Percentiles rank a stretch among this genome's conserved stretches.
phyloP scores from a whole-genome alignment of 2,113 vertebrate genomes.

The Silurus glanis region DNA sequence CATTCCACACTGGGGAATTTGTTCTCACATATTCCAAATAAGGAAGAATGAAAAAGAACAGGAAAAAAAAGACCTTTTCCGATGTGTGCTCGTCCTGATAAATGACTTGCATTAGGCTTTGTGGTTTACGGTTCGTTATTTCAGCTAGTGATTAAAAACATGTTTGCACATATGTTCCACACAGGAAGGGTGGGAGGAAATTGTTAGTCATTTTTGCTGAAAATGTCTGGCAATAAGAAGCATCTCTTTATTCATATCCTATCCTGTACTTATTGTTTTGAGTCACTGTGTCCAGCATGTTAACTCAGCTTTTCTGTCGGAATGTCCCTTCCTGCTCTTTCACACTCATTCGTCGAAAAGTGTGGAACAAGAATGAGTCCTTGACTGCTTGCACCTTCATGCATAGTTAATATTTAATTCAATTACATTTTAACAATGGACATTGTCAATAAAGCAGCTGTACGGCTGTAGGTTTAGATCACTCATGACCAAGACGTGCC shows the following conservation, averaged over 20 bases:
- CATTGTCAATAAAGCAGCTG: background rate
- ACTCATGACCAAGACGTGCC: background rate
- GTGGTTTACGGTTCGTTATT: conserved; percentile 4
- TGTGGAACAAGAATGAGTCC: background rate
- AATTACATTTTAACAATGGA: background rate
- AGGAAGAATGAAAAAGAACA: conserved; percentile 23
- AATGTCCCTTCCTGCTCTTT: background rate
- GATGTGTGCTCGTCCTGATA: conserved; percentile 37
- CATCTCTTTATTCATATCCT: conserved; percentile 37
- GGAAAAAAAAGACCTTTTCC: conserved; percentile 27
- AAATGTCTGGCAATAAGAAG: conserved; percentile 13
- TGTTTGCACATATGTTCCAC: background rate
- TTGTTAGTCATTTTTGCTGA: conserved; percentile 40
- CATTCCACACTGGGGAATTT: background rate
- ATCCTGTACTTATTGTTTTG: background rate
- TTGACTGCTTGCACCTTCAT: background rate
- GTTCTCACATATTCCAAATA: conserved; percentile 18
- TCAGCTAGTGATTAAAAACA: conserved; percentile 22
- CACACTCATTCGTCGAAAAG: background rate
- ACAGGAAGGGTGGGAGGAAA: conserved; percentile 20
- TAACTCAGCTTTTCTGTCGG: conserved; percentile 14
- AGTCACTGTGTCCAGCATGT: conserved; percentile 39
- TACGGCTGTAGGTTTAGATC: background rate
- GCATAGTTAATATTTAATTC: background rate
- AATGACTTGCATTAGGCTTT: conserved; percentile 39